Evolutionary conservation across 2,113 vertebrate species (phyloP), one percentile per base, ranked within the genome.

Genomic region (Baryphthengus martii): DNA sequence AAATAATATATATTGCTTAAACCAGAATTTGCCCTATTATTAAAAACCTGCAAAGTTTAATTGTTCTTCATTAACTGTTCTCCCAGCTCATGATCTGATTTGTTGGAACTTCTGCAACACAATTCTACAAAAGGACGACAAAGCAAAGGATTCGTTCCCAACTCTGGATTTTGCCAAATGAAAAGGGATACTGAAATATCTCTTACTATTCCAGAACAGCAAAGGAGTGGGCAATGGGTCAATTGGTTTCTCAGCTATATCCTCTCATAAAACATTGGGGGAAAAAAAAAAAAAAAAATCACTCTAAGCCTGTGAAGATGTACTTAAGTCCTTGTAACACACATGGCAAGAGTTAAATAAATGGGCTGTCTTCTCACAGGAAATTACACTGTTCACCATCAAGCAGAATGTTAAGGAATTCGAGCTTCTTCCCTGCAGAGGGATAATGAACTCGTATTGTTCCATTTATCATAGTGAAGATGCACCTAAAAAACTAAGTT

Each of bases 351-450:
- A 97, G 89, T 85, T 95, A 94, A 97, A 97, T 83, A 96, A 81
- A 94, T 73, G 44, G 74, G 71, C 79, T 94, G 95, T 88, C 83
- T 95, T 63, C 82, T 92, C 71, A 71, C 61, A 95, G 84, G 91
- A 96, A 97, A 95, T 82, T 93, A 88, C 65, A 89, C 55, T 94
- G 67, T 31, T 97, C 96, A 95, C 87, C 91, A 93, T 33, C 39
- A 87, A 76, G 86, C 70, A 59, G 66, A 90, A 89, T 76, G 73
- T 53, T 95, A 96, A 79, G 80, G 88, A 97, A 93, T 61, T 66
- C 1, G 19, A 95, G 85, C 29, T 90, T 95, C 88, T 97, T 44
- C 76, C 92, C 90, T 86, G 70, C 93, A 72, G 85, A 90, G 92
- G 73, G 76, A 96, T 97, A 97, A 97, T 96, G 95, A 97, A 90